Conservation (phyloP, 2,113 vertebrate genomes). For the Dasyurus viverrinus region DNA sequence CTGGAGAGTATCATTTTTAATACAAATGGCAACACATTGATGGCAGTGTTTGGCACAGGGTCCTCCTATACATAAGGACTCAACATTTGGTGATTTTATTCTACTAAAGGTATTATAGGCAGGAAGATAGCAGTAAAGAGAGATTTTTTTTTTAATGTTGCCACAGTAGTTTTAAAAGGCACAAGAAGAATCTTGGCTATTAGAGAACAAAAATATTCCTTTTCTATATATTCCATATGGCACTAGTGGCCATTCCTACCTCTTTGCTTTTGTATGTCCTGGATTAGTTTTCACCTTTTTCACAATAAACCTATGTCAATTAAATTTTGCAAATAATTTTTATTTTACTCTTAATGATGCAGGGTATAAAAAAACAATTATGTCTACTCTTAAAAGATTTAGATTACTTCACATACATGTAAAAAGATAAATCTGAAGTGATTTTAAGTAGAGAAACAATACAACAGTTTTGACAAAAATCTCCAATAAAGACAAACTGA, state of each 20-base stretch:
- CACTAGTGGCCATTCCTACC: too few species aligned
- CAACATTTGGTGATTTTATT: neutral
- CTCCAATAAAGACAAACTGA: neutral
- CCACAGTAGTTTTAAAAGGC: neutral
- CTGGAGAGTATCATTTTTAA: neutral
- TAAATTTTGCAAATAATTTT: too few species aligned
- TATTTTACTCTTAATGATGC: neutral
- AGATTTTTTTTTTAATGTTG: neutral
- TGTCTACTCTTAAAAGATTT: neutral
- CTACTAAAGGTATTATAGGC: neutral
- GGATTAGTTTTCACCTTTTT: too few species aligned
- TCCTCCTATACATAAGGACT: neutral
- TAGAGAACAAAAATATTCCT: neutral
- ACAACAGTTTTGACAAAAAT: neutral
- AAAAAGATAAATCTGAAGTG: neutral
- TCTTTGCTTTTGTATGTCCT: too few species aligned
- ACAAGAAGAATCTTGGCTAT: neutral
- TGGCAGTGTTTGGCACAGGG: neutral
- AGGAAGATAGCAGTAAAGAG: too few species aligned
- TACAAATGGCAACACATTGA: neutral
- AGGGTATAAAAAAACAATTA: neutral
- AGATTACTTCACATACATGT: neutral
- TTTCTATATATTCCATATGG: too few species aligned
- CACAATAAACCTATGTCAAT: too few species aligned
- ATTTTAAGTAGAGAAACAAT: neutral